Evolutionary conservation across 2,113 vertebrate genomes (phyloP).

Genomic region (Takifugu bimaculatus): DNA sequence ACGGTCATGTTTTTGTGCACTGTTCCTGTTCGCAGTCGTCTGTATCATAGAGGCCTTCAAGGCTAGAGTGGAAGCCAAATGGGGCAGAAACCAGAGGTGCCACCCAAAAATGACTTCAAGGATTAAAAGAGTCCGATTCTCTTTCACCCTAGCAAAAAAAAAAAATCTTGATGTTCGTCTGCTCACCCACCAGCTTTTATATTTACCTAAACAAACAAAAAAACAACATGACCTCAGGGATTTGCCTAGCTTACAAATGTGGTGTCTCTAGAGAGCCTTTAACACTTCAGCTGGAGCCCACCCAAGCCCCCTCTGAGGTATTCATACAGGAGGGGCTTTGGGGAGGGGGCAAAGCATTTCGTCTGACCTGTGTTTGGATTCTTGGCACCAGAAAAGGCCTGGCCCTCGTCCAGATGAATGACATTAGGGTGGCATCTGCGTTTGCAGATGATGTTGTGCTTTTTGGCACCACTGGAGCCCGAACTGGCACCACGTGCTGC

Average conservation of each 20-base stretch:
- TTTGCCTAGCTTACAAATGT: constrained; percentile 13
- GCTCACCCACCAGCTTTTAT: not conserved
- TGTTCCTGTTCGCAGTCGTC: too few species aligned
- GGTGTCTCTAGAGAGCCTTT: constrained; percentile 13
- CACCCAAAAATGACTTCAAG: too few species aligned
- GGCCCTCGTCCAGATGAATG: constrained; percentile 44
- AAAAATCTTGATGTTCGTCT: not conserved
- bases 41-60: too few species aligned
- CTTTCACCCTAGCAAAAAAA: too few species aligned
- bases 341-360: constrained; percentile 13
- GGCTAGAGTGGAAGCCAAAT: too few species aligned
- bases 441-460: constrained; percentile 39
- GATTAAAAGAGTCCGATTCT: too few species aligned
- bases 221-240: not conserved
- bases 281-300: constrained; percentile 31
- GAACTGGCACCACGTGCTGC: constrained; percentile 11
- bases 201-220: not conserved
- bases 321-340: constrained; percentile 20
- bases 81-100: too few species aligned
- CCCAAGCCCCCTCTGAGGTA: constrained; percentile 18
- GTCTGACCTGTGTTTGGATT: constrained; percentile 19
- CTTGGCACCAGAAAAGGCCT: constrained; percentile 40
- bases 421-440: constrained; percentile 36
- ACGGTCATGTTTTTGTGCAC: too few species aligned
- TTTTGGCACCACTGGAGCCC: constrained; percentile 24